Evolutionary conservation across 1,140 invertebrate genomes (phyloP).

Genomic region (Hestina assimilis): DNA sequence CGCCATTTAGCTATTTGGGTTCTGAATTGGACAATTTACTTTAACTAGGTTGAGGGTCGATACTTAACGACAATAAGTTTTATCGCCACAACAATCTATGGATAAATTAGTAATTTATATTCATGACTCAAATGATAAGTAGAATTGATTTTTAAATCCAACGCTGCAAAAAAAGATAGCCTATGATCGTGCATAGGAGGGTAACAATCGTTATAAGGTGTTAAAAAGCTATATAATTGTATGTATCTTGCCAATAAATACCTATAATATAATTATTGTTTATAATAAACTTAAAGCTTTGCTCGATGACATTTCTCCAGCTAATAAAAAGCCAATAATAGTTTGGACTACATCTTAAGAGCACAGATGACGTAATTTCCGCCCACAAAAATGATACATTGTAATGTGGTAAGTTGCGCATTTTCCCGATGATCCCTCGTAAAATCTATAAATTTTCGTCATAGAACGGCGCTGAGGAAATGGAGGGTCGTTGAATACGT

Average conservation of each 20-base stretch:
- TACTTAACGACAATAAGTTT: slow-evolving; percentile 63
- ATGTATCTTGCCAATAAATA: too few relatives aligned
- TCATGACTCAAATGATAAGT: slow-evolving; percentile 43
- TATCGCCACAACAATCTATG: slow-evolving; percentile 51
- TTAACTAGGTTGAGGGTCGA: slow-evolving; percentile 50
- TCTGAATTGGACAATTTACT: slow-evolving; percentile 69
- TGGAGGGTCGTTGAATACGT: slow-evolving; percentile 52
- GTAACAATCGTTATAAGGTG: too few relatives aligned
- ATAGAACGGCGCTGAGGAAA: slow-evolving; percentile 54
- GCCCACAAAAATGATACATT: slow-evolving; percentile 69
- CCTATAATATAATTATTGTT: too few relatives aligned
- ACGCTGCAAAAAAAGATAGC: slow-evolving; percentile 40
- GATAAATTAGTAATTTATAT: slow-evolving; percentile 64
- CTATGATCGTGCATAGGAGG: neutral
- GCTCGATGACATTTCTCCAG: neutral
- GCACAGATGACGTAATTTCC: slow-evolving; percentile 68
- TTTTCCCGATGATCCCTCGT: slow-evolving; percentile 71
- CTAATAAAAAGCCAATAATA: slow-evolving; percentile 40
- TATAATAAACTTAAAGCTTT: too few relatives aligned
- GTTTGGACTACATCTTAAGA: slow-evolving; percentile 49
- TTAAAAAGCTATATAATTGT: too few relatives aligned
- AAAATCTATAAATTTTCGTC: slow-evolving; percentile 72
- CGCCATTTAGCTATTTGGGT: slow-evolving; percentile 66
- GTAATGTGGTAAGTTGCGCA: slow-evolving; percentile 62
- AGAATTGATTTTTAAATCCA: slow-evolving; percentile 50